Base-by-base conservation (phyloP, 2,888 invertebrate species). In the Drosophila rellima region DNA sequence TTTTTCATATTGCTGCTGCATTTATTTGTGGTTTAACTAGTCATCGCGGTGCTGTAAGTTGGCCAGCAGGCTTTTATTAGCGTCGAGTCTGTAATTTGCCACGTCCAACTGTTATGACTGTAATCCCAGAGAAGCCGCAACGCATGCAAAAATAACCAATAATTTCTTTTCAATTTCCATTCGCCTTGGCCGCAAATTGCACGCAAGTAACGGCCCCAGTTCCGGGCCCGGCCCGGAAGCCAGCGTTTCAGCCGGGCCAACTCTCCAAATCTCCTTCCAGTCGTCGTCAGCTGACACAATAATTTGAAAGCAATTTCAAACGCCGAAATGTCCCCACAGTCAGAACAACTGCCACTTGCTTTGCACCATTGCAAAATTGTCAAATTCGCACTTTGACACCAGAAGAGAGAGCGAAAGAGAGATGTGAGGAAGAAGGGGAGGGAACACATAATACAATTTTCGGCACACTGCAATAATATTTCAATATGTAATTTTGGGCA, bases 251-350 rank as follows among this genome's bases (percentile, higher is more conserved):
- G 47, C 42, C 52, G 63, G 66, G 71, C 47, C 31, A 35, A 56
- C 39, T 60, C 20, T 51, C 55, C 33, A 26, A 55, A 29, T 60
- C 18, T 52, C 23, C 54, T 66, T 40, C 55, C 54, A 66, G 74
- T 63, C 65, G 65, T 59, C 65, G 82, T 61, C 67, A 84, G 78
- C 85, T 90, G 90, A 90, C 90, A 91, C 84, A 88, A 90, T 91
- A 91, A 91, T 91, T 91, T 84, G 88, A 89, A 83, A 90, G 87
- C 90, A 88, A 91, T 91, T 91, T 91, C 79, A 56, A 75, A 71
- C 80, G 69, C 71, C 89, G 18, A 73, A 78, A 73, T 77, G 74
- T 79, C 83, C 80, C 86, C 64, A 72, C 13, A 18, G 72, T 59
- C 67, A 62, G 71, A 59, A 54, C 15, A 7, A 54, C 56, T 75